Base-by-base conservation (phyloP, 1,140 invertebrate species). In the Drosophila parabipectinata region DNA sequence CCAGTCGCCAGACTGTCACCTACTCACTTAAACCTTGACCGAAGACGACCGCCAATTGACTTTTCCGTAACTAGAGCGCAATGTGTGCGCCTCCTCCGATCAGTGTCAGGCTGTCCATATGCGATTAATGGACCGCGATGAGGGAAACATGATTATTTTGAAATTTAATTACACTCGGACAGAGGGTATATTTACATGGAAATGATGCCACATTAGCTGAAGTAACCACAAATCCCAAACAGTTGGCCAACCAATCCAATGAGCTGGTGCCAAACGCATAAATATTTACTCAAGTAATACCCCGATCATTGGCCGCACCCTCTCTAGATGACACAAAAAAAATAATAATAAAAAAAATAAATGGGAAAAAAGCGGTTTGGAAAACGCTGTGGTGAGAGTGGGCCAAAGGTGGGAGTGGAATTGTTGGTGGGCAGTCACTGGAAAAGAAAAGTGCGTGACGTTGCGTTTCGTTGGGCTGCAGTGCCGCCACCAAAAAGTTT, bases 371-470 rank as follows among this genome's bases (percentile, higher is more conserved):
- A 64, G 63, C 67, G 54, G 48, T 15, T 47, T 32, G 12, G 10
- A 32, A 44, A 8, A 28, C 34, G 7, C 10, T n/a, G 30, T 5
- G 21, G 28, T 26, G 39, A 34, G 64, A 53, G 56, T 54, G 59
- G 34, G 63, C 10, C 50, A 34, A 32, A 47, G 28, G 52, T 61
- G 58, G 51, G 69, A 56, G 53, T 61, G 51, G 51, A 73, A 72
- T 48, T 50, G 24, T 18, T 44, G 51, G 26, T 54, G 51, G 50
- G 54, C 55, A 73, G 62, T 41, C 50, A 81, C 54, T 68, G 81
- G 62, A 82, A 78, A 82, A 82, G 76, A 62, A 84, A 76, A 77
- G 81, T 84, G 72, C 80, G 76, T 84, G 72, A 69, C 68, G 80
- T 50, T 60, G 54, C 61, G 68, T 52, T 72, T 28, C 26, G 26